These are phyloP conservation scores for Calosoma granatense DNA, from an alignment of 1,140 invertebrate genomes.

Conservation along the genomic window DNA sequence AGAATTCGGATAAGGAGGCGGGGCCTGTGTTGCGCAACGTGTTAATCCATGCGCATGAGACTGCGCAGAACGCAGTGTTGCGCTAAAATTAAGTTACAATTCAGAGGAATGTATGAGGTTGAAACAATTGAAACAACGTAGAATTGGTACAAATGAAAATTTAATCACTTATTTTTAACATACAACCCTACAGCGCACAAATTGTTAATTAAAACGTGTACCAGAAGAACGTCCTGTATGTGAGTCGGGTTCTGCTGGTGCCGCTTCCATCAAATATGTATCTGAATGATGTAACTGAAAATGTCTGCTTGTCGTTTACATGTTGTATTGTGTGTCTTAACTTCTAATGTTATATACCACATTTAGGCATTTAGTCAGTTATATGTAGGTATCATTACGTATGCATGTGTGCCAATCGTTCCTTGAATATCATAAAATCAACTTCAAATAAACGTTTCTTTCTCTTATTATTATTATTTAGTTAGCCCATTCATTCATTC, in stretches of 20 bases:
- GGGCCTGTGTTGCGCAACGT: too few relatives aligned
- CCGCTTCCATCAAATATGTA: too few relatives aligned
- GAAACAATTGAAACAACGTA: background rate
- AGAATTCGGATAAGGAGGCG: too few relatives aligned
- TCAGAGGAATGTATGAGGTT: too few relatives aligned
- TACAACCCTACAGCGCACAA: conserved; percentile 7
- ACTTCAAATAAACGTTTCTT: background rate
- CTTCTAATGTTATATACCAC: conserved; percentile 4
- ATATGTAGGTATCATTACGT: too few relatives aligned
- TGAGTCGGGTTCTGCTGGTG: too few relatives aligned
- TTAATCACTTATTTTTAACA: conserved; percentile 8
- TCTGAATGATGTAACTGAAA: too few relatives aligned
- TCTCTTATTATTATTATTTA: background rate
- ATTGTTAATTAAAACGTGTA: background rate
- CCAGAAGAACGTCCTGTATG: background rate
- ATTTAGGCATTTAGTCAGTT: conserved; percentile 1
- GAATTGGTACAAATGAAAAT: conserved; percentile 6
- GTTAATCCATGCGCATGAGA: too few relatives aligned
- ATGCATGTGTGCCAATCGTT: conserved; percentile 3
- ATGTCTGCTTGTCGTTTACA: background rate
- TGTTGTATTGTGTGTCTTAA: conserved; percentile 2
- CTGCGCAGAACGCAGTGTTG: too few relatives aligned
- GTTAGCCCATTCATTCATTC: too few relatives aligned
- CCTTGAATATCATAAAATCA: conserved; percentile 6
- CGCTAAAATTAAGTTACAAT: too few relatives aligned